These are phyloP conservation scores for Sitophilus oryzae DNA, from an alignment of 1,140 invertebrate species.

Conservation along the genomic window DNA sequence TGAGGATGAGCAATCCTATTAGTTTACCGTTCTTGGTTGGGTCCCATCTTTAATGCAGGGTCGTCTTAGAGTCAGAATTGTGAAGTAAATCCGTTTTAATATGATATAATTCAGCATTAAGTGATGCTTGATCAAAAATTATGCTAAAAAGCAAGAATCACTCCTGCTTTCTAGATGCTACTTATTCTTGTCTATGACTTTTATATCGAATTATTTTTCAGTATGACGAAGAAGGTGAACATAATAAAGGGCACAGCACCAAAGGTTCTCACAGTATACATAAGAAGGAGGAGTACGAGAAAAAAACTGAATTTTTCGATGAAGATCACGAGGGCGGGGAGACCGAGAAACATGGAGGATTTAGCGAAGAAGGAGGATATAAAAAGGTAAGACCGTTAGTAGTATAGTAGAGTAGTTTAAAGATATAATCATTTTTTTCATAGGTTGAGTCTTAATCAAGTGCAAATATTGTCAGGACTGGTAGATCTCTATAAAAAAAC, in stretches of 20 bases:
- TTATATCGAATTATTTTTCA: conserved; percentile 35
- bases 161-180: neutral
- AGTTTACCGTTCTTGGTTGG: too few relatives aligned
- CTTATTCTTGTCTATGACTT: neutral
- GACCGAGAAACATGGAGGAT: conserved; percentile 58
- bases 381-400: conserved; percentile 44
- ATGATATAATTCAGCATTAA: too few relatives aligned
- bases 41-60: too few relatives aligned
- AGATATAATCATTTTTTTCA: too few relatives aligned
- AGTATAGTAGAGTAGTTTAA: neutral
- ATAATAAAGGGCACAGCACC: conserved; percentile 64
- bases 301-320: conserved; percentile 67
- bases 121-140: too few relatives aligned
- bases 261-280: conserved; percentile 66
- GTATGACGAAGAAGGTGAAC: conserved; percentile 59
- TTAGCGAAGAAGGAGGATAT: conserved; percentile 50
- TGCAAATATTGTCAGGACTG: too few relatives aligned
- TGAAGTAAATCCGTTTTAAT: too few relatives aligned
- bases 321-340: conserved; percentile 61
- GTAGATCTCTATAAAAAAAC: too few relatives aligned
- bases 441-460: too few relatives aligned
- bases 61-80: too few relatives aligned
- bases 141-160: too few relatives aligned
- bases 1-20: too few relatives aligned
- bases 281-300: conserved; percentile 69